phyloP scores from a whole-genome alignment of 2,888 invertebrate genomes.

The Macaria liturata region DNA sequence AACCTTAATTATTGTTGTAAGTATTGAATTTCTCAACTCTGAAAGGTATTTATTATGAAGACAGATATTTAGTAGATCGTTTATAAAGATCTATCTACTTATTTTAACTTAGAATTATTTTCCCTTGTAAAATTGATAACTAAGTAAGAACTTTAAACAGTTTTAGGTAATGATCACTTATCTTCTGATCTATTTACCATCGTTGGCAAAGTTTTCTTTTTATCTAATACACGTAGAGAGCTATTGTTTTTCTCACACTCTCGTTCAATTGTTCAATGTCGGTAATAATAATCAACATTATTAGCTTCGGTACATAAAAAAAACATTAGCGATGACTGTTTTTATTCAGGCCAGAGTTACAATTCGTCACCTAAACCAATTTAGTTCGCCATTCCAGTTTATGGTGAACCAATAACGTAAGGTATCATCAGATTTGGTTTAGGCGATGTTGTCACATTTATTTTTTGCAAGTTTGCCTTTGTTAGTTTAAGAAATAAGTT shows the following conservation, averaged over 20 bases:
- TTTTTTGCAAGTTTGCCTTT: slow-evolving; percentile 6
- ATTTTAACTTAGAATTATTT: no score
- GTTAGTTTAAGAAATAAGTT: no score
- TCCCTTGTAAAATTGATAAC: no score
- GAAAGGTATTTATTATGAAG: no score
- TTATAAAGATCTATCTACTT: no score
- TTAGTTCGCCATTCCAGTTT: slow-evolving; percentile 28
- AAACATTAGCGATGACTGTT: slow-evolving; percentile 12
- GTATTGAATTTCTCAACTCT: no score
- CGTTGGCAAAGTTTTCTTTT: background rate
- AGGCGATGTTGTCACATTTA: slow-evolving; percentile 31
- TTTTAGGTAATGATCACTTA: no score
- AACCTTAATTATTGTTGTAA: no score
- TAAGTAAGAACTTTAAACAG: no score
- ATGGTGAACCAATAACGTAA: slow-evolving; percentile 47
- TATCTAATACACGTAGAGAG: background rate
- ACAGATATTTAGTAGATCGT: no score
- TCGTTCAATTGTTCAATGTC: slow-evolving; percentile 7
- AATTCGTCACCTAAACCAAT: slow-evolving; percentile 15
- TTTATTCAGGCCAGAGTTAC: slow-evolving; percentile 8
- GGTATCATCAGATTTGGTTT: slow-evolving; percentile 17
- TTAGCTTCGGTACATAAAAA: slow-evolving; percentile 12
- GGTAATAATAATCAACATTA: slow-evolving; percentile 15
- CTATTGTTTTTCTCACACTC: slow-evolving; percentile 1
- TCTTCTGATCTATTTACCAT: no score